Base-by-base conservation (phyloP, 2,888 invertebrate genomes). In the Eucera pruinosa region DNA sequence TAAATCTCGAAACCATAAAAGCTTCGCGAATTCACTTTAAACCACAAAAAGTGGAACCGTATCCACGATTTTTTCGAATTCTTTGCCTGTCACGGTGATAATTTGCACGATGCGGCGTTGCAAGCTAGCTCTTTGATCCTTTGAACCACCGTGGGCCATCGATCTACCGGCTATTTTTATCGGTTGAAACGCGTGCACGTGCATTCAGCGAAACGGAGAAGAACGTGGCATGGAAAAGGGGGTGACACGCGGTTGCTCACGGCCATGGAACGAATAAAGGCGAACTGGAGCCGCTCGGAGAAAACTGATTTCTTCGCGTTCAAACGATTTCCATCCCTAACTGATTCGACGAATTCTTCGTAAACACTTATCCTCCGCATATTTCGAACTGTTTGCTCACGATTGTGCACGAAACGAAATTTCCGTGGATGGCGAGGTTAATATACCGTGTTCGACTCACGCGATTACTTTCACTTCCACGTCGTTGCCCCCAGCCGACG, bases 291-390 rank as follows among this genome's bases (percentile, higher is more conserved):
- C 30, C 50, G 45, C 36, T n/a, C n/a, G 18, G 52, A 45, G 45
- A 60, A 60, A 72, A 60, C 58, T 67, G 57, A 58, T 72, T 67
- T 41, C 52, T 52, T 6, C 58, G 43, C 20, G 57, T 6, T 54
- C 45, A 47, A 67, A 54, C 60, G 58, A 60, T 73, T 68, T 33
- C 54, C 36, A 27, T 15, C 11, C 25, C 27, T n/a, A n/a, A n/a
- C n/a, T n/a, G n/a, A n/a, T n/a, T 18, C 39, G 13, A 47, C 30
- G 54, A 60, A 72, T 68, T 72, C 58, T 72, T 68, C 45, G 52
- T 58, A 67, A 67, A 72, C 68, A 54, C 30, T 72, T 68, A 60
- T 68, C 36, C 50, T 30, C 30, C 43, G n/a, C 48, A 15, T 25
- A 52, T 43, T 68, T 39, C 39, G 27, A 48, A 18, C 64, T 20